These are phyloP conservation scores for Coregonus suidteri DNA, from an alignment of 2,797 vertebrate species.

Conservation along the genomic window DNA sequence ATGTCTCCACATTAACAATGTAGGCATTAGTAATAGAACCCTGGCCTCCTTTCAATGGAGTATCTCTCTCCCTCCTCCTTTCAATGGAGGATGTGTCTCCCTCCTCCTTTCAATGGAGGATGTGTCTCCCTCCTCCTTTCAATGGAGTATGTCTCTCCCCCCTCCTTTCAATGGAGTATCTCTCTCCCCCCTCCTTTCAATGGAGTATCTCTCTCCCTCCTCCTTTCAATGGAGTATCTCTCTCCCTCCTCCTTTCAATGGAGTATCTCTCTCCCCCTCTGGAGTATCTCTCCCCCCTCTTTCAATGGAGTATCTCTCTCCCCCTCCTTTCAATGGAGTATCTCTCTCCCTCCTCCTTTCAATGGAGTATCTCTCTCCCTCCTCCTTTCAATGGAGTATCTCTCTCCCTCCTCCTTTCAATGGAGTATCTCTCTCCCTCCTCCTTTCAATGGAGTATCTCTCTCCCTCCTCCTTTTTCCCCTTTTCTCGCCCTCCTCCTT, in stretches of 20 bases:
- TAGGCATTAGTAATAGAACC: slow-evolving; percentile 11
- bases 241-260: slow-evolving; percentile 7
- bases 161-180: too few relatives aligned
- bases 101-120: background rate
- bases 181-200: too few relatives aligned
- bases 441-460: too few relatives aligned
- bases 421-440: too few relatives aligned
- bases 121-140: too few relatives aligned
- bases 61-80: too few relatives aligned
- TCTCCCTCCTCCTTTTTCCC: background rate
- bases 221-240: background rate
- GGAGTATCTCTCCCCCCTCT: too few relatives aligned
- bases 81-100: background rate
- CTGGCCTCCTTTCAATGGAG: slow-evolving; percentile 1
- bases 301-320: too few relatives aligned
- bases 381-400: background rate
- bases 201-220: too few relatives aligned
- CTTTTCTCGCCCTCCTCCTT: background rate
- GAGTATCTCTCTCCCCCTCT: too few relatives aligned
- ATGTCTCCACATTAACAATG: slow-evolving; percentile 5
- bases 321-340: too few relatives aligned
- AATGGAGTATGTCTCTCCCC: too few relatives aligned
- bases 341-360: background rate
- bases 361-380: background rate
- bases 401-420: background rate